Evolutionary conservation across 2,113 vertebrate species (phyloP), one percentile per base, ranked within the genome.

Genomic region (Pleuronectes platessa): DNA sequence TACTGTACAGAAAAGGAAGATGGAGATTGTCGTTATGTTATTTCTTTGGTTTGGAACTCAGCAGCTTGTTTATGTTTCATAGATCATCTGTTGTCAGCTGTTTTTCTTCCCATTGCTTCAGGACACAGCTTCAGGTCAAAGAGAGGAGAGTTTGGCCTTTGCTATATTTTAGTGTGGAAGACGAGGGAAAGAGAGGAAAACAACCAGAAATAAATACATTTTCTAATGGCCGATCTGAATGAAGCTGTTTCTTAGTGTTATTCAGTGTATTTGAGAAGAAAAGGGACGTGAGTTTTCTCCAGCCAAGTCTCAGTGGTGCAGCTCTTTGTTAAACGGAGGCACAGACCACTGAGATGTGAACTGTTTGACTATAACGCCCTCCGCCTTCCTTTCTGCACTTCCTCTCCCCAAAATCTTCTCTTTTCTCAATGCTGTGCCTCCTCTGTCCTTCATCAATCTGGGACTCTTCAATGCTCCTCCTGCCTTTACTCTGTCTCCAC

Each of bases 361-460:
- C 69, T 84, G 53, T 90, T 80, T 88, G 89, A 89, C 79, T 81
- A 23, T 65, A 61, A 87, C 85, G 64, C 80, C 83, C 65, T 82
- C 85, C 73, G 23, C 74, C 82, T 79, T 66, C 78, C 61, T 79
- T 68, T 84, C 79, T 59, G 27, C 75, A 71, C 70, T 58, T 60
- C 66, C 62, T 79, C 65, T 49, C 45, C 35, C 58, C 61, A 56
- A 69, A 66, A 61, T 76, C 73, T 67, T 61, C 62, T 49, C 62
- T 49, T 17, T 18, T 74, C 61, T 12, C 66, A 18, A 63, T 23
- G 64, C 77, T 75, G 69, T 31, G 11, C 64, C 15, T 76, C 76
- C 14, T 79, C 61, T 68, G 66, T 72, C 42, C 64, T 60, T 13
- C 26, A 1, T 35, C 63, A 21, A 11, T 18, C 37, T 31, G 54